Evolutionary conservation across 92 coral and sea anemone genomes (phyloP), one percentile per base, ranked within the genome.

Genomic region (Umimayanthus chanpuru): DNA sequence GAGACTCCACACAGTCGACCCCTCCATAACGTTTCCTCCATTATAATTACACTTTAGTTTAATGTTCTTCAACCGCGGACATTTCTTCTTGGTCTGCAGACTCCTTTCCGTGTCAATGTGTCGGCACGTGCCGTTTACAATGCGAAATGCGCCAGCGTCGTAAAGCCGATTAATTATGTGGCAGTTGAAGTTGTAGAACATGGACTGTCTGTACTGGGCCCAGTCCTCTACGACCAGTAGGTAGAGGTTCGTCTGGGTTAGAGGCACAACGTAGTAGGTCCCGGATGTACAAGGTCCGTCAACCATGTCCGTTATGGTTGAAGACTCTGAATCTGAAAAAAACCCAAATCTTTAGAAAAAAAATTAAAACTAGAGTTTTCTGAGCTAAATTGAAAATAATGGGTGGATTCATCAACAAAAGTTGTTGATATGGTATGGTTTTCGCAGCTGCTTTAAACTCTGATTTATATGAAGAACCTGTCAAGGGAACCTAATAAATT

Each of bases 121-220:
- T 20, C 96, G 94, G 86, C 99, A 97, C 20, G 99, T 97, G 56
- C 99, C 99, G 88, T 97, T 97, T 49, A 97, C 99, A 26, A 97
- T 97, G 36, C 99, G 96, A 65, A 94, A 97, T 21, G 99, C 98
- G 36, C 99, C 99, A 21, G 99, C 98, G 87, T 97, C 99, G 85
- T 91, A 97, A 72, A 97, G 97, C 28, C 94, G 91, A 85, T 97
- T 97, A 80, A 95, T 97, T 49, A 97, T 97, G 85, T 92, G 99
- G 81, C 99, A 97, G 87, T 97, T 97, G 91, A 97, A 95, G 96
- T 97, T 97, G 89, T 95, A 97, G 77, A 97, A 97, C 89, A 87
- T 94, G 0, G 99, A 97, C 77, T 97, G 97, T 26, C 97, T 92
- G 90, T 94, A 94, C 36, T 94, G 94, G 80, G 94, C 91, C 99